Percentiles rank a stretch among this genome's conserved stretches.
Evolutionary conservation across 2,797 vertebrate genomes (phyloP).

Genomic region (Tokudaia muenninki): DNA sequence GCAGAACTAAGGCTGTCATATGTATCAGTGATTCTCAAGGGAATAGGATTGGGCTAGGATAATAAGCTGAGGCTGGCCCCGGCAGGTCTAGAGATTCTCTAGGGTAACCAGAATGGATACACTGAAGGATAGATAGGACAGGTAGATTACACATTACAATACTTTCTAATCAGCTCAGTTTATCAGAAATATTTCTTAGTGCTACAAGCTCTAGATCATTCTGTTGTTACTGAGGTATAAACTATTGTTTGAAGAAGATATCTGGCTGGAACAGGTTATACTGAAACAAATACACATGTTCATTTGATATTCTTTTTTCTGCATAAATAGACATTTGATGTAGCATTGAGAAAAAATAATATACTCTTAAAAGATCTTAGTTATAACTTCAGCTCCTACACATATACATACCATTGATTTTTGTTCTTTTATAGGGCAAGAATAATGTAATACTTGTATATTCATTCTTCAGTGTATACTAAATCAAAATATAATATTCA

Average conservation of each 20-base stretch:
- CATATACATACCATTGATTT: neutral
- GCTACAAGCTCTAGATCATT: conserved; percentile 43
- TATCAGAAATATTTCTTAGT: conserved; percentile 34
- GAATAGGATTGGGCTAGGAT: too few relatives aligned
- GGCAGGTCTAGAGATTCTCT: too few relatives aligned
- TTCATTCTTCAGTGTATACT: conserved; percentile 57
- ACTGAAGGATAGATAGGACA: neutral
- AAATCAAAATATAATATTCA: conserved; percentile 74
- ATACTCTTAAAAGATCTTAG: neutral
- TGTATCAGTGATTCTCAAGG: neutral
- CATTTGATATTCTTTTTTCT: conserved; percentile 47
- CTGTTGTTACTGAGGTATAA: conserved; percentile 62
- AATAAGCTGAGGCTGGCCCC: neutral
- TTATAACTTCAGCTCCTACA: neutral
- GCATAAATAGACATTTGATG: conserved; percentile 9
- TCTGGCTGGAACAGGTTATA: neutral
- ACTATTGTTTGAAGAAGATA: conserved; percentile 36
- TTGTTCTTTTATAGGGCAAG: neutral
- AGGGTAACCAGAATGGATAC: neutral
- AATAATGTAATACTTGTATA: neutral
- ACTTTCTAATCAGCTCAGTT: conserved; percentile 44
- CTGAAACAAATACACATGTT: conserved; percentile 50
- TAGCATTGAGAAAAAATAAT: neutral
- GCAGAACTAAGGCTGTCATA: neutral
- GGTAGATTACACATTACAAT: neutral